phyloP scores from a whole-genome alignment of 30 jellyfish, hydroid and myxozoan genomes.

The Cassiopea andromeda region DNA sequence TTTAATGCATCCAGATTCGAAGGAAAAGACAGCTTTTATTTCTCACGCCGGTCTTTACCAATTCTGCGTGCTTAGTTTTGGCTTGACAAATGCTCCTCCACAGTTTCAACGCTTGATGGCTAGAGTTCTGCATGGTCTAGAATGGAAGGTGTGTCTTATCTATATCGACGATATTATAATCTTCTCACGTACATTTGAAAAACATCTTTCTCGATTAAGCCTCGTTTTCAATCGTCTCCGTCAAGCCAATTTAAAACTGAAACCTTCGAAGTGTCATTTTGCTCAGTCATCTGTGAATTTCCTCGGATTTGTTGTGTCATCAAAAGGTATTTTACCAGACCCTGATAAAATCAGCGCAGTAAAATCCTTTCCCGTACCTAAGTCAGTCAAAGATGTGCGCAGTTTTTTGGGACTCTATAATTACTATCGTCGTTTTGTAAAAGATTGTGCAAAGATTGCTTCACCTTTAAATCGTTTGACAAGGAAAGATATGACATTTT shows the following conservation, averaged over 20 bases:
- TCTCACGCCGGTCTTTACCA: conserved; percentile 49
- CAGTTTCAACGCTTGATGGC: conserved; percentile 68
- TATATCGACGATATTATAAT: conserved; percentile 70
- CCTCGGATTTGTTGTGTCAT: conserved; percentile 64
- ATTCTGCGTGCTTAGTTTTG: conserved; percentile 36
- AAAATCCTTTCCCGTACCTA: conserved; percentile 37
- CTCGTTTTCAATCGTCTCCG: conserved; percentile 53
- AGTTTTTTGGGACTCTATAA: conserved; percentile 35
- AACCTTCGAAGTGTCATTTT: conserved; percentile 48
- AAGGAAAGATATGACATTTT: conserved; percentile 17
- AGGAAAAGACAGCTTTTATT: conserved; percentile 57
- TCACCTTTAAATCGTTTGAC: conserved; percentile 62
- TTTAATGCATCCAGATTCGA: conserved; percentile 21
- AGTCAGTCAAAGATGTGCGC: conserved; percentile 16
- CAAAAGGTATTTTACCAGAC: conserved; percentile 58
- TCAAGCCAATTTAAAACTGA: conserved; percentile 43
- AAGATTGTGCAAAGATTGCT: conserved; percentile 53
- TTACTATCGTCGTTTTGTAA: conserved; percentile 52
- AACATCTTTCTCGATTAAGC: conserved; percentile 39
- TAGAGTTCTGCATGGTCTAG: conserved; percentile 35
- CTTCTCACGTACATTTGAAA: conserved; percentile 37
- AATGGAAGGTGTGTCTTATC: conserved; percentile 47
- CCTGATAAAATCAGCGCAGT: conserved; percentile 33
- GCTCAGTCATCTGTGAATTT: conserved; percentile 17
- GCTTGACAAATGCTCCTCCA: conserved; percentile 49